Evolutionary conservation across 2,888 invertebrate genomes (phyloP).

Genomic region (Dynastes tityus): DNA sequence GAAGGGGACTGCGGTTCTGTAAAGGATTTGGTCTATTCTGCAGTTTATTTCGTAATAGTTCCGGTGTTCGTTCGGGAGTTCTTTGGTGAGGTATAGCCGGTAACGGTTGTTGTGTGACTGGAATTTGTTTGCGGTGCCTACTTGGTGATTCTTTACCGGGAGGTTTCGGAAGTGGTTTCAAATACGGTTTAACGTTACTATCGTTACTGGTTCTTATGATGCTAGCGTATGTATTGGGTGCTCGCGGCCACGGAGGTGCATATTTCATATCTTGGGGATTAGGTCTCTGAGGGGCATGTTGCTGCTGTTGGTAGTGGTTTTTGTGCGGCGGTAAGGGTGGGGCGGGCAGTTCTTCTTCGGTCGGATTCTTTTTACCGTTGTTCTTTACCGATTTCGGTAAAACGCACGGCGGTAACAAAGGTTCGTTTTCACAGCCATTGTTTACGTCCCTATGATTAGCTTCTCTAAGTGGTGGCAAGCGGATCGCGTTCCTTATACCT

Average conservation of each 20-base stretch:
- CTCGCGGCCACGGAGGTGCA: constrained; percentile 79
- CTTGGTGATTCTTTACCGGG: constrained; percentile 71
- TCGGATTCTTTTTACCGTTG: constrained; percentile 68
- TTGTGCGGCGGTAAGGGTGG: constrained; percentile 77
- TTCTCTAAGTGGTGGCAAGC: constrained; percentile 75
- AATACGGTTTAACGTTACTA: constrained; percentile 70
- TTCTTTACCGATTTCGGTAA: constrained; percentile 62
- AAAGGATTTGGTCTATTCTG: constrained; percentile 65
- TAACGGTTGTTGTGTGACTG: constrained; percentile 62
- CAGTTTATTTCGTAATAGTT: constrained; percentile 64
- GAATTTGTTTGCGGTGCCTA: constrained; percentile 61
- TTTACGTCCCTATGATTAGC: constrained; percentile 70
- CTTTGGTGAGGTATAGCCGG: constrained; percentile 60
- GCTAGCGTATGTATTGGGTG: constrained; percentile 69
- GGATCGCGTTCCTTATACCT: constrained; percentile 68
- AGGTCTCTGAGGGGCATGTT: constrained; percentile 51
- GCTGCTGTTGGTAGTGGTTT: constrained; percentile 60
- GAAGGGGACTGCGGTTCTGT: constrained; percentile 63
- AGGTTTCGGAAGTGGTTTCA: constrained; percentile 75
- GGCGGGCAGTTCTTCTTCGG: constrained; percentile 73
- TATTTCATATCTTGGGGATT: constrained; percentile 67
- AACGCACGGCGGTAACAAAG: constrained; percentile 68
- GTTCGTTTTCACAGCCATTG: constrained; percentile 75
- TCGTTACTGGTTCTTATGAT: constrained; percentile 60
- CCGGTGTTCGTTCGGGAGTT: constrained; percentile 63